These are phyloP conservation scores for Acleris holmiana DNA, from an alignment of 2,888 invertebrate genomes.

Conservation along the genomic window DNA sequence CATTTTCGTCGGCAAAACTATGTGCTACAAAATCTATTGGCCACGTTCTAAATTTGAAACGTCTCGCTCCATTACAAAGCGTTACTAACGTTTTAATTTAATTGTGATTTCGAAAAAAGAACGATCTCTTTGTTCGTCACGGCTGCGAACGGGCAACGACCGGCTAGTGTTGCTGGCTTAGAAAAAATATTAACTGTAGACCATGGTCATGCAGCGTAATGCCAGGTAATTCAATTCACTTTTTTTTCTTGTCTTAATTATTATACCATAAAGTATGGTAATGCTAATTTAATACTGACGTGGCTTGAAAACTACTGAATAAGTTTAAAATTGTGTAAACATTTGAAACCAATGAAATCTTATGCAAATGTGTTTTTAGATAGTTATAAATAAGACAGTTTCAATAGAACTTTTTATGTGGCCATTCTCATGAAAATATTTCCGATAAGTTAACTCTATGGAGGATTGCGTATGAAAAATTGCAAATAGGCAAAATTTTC, in stretches of 20 bases:
- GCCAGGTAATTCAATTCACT: slow-evolving; percentile 15
- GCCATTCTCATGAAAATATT: too few relatives aligned
- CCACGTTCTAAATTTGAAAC: slow-evolving; percentile 33
- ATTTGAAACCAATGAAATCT: too few relatives aligned
- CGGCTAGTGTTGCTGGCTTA: slow-evolving; percentile 19
- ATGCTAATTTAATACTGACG: too few relatives aligned
- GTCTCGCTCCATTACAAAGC: slow-evolving; percentile 35
- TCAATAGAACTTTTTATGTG: too few relatives aligned
- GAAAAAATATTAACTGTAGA: slow-evolving; percentile 25
- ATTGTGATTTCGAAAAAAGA: slow-evolving; percentile 38
- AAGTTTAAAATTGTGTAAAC: too few relatives aligned
- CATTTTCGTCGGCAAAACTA: slow-evolving; percentile 4
- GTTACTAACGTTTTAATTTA: slow-evolving; percentile 36
- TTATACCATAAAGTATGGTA: background rate
- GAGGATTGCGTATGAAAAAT: too few relatives aligned
- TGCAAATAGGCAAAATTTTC: too few relatives aligned
- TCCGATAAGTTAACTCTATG: too few relatives aligned
- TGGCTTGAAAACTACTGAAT: too few relatives aligned
- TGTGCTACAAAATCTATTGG: slow-evolving; percentile 19
- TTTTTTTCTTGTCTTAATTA: slow-evolving; percentile 1
- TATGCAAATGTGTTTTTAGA: background rate
- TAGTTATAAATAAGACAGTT: background rate
- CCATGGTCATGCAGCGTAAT: slow-evolving; percentile 25
- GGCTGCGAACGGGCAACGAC: slow-evolving; percentile 26
- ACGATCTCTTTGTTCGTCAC: slow-evolving; percentile 33